Base-by-base conservation (phyloP, 2,113 vertebrate genomes). In the Cariama cristata region DNA sequence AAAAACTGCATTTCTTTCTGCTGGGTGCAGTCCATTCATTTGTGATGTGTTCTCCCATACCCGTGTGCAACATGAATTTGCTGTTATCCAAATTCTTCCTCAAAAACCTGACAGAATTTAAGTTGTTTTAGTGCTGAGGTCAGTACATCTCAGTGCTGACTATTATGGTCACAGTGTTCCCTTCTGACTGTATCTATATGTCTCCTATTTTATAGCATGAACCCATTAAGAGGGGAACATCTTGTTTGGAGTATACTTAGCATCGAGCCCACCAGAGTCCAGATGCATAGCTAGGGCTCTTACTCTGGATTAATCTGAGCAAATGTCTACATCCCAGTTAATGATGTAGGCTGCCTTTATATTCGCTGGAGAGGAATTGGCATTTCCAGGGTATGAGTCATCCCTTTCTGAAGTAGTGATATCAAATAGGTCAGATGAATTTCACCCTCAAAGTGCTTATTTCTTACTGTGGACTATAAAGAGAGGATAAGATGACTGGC, bases 371-470 rank as follows among this genome's bases (percentile, higher is more conserved):
- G 91, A 87, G n/a, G 27, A 91, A 81, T 1, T 12, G 35, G 32
- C 56, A 81, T 94, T 93, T 89, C n/a, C 77, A 89, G 13, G 8
- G 17, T 20, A 38, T 91, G 93, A 96, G 20, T 96, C 89, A 87
- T 18, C 64, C 71, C n/a, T 50, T 89, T 85, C 47, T 89, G 56
- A 81, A 91, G 73, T 3, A 72, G 14, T 52, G 30, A 14, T 68
- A 87, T 40, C 35, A 75, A 85, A 68, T 1, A 79, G 55, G 52
- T 72, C 56, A 81, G 56, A 63, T 4, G 16, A 33, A 40, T 93
- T 84, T 81, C 66, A 75, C 52, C 24, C 35, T 75, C 33, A 19
- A 47, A 87, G 45, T 67, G 32, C 33, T 91, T 89, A 77, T 71
- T 91, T 87, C 49, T 87, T 86, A 33, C n/a, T 93, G 30, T 38